These are phyloP conservation scores for Gasterosteus nipponicus DNA, from an alignment of 2,113 vertebrate species.

Conservation along the genomic window DNA sequence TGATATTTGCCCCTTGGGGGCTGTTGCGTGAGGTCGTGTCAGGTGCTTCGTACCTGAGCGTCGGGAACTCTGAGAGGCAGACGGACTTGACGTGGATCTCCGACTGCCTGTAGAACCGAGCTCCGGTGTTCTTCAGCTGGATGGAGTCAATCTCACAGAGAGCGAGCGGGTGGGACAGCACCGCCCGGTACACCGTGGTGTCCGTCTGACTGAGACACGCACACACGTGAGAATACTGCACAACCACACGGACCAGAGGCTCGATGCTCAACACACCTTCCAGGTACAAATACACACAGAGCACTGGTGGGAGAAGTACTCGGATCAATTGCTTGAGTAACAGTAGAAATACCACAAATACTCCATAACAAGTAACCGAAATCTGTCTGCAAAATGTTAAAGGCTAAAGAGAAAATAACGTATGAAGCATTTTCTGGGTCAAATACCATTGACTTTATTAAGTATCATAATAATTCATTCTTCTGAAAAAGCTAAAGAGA, in stretches of 20 bases:
- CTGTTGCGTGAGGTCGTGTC: neutral
- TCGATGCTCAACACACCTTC: neutral
- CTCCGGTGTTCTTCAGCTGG: conserved; percentile 76
- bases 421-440: too few species aligned
- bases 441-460: too few species aligned
- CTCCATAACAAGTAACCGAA: neutral
- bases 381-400: neutral
- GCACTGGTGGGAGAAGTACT: neutral
- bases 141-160: conserved; percentile 78
- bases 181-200: conserved; percentile 57
- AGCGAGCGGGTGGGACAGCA: conserved; percentile 62
- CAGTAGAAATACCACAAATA: neutral
- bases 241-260: neutral
- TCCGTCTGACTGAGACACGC: conserved; percentile 66
- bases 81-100: conserved; percentile 77
- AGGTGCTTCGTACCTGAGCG: conserved; percentile 48
- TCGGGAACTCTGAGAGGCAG: conserved; percentile 75
- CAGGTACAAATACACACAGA: neutral
- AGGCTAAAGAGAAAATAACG: neutral
- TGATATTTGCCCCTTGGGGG: neutral
- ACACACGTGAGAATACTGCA: conserved; percentile 9
- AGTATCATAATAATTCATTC: too few species aligned
- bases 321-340: neutral
- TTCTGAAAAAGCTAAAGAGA: too few species aligned
- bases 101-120: conserved; percentile 74